These are phyloP conservation scores for Egretta garzetta DNA, from an alignment of 2,113 vertebrate genomes.

Conservation along the genomic window DNA sequence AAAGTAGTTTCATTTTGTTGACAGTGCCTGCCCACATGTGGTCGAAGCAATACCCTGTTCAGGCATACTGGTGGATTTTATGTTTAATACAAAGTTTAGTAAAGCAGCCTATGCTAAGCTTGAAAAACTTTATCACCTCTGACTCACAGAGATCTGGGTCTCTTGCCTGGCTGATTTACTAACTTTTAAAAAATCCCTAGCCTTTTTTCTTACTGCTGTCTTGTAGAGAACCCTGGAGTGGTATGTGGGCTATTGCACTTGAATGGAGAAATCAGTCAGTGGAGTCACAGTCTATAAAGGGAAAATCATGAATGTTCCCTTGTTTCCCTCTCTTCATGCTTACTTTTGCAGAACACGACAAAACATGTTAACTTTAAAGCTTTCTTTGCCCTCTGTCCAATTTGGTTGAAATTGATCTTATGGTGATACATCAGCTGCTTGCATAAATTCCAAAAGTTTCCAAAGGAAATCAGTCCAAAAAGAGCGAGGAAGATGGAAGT, in stretches of 20 bases:
- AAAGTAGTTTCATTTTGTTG: neutral
- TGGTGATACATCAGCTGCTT: neutral
- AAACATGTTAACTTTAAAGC: neutral
- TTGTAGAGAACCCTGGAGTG: neutral
- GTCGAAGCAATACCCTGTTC: neutral
- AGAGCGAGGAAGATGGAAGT: neutral
- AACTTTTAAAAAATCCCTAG: neutral
- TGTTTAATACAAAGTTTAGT: neutral
- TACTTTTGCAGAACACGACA: neutral
- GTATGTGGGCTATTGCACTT: neutral
- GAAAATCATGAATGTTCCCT: neutral
- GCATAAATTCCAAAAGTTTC: neutral
- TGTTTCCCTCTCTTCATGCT: neutral
- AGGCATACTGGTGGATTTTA: neutral
- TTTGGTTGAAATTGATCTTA: neutral
- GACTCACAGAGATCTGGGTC: neutral
- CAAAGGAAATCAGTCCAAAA: neutral
- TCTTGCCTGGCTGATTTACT: neutral
- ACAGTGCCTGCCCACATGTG: neutral
- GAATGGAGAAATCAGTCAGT: neutral
- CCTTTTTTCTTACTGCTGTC: neutral
- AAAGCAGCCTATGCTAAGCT: neutral
- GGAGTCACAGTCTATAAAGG: neutral
- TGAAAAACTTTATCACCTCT: neutral
- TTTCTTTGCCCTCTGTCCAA: neutral